Percentiles rank a stretch among this genome's conserved stretches.
Conservation (phyloP, 2,888 invertebrate genomes). For the Chalcosyrphus nemorum region DNA sequence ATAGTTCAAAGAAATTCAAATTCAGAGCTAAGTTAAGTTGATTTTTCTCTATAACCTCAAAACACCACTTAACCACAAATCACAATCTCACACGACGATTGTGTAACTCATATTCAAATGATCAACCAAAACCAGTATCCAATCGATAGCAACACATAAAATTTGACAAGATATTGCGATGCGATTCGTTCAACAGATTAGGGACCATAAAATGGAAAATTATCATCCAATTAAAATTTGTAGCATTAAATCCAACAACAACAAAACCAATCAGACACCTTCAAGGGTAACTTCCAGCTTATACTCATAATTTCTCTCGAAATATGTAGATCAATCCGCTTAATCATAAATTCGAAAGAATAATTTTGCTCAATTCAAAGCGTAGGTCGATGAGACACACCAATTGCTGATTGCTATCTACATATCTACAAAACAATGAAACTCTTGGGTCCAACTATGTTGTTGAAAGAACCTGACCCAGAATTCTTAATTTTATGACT, state of each 20-base stretch:
- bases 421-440: neutral
- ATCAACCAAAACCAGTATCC: neutral
- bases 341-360: neutral
- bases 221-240: conserved; percentile 34
- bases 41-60: neutral
- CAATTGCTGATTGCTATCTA: conserved; percentile 20
- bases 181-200: neutral
- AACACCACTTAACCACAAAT: neutral
- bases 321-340: conserved; percentile 28
- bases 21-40: no score
- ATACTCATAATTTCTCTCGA: conserved; percentile 18
- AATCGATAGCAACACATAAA: neutral
- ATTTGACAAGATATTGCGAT: neutral
- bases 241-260: conserved; percentile 27
- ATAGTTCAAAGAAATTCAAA: neutral
- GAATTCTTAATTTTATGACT: conserved; percentile 22
- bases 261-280: neutral
- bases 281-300: neutral
- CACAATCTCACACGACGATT: neutral
- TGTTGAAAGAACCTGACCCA: conserved; percentile 8
- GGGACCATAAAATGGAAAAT: neutral
- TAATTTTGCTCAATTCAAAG: neutral
- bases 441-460: conserved; percentile 15
- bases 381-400: neutral
- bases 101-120: neutral